These are phyloP conservation scores for Harpagifer antarcticus DNA, from an alignment of 2,797 vertebrate species.

Conservation along the genomic window DNA sequence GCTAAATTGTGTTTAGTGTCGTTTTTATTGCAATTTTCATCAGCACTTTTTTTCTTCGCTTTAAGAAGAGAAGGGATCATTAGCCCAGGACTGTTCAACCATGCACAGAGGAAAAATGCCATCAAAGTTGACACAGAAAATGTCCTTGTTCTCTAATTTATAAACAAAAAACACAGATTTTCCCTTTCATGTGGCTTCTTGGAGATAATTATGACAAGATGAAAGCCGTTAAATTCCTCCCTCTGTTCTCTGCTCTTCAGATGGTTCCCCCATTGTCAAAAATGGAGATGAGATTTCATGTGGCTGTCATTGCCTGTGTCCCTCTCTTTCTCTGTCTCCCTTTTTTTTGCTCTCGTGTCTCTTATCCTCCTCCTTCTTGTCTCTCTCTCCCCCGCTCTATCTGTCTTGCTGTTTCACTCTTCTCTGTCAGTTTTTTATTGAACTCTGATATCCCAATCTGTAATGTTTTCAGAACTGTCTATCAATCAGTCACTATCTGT, in stretches of 20 bases:
- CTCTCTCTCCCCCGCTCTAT: conserved; percentile 54
- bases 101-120: conserved; percentile 81
- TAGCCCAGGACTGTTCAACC: conserved; percentile 80
- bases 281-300: conserved; percentile 87
- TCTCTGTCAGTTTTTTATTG: conserved; percentile 78
- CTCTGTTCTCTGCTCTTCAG: conserved; percentile 85
- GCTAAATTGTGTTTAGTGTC: conserved; percentile 82
- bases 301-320: conserved; percentile 84
- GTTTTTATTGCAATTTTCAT: conserved; percentile 82
- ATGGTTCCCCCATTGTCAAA: conserved; percentile 88
- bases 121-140: conserved; percentile 85
- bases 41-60: conserved; percentile 62
- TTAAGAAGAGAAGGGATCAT: conserved; percentile 80
- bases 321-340: conserved; percentile 65
- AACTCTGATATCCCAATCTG: conserved; percentile 79
- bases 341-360: conserved; percentile 53
- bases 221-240: conserved; percentile 87
- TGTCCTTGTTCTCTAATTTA: conserved; percentile 87
- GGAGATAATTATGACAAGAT: conserved; percentile 89
- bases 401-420: conserved; percentile 70
- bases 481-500: conserved; percentile 75
- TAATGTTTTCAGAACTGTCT: conserved; percentile 75
- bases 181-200: conserved; percentile 85
- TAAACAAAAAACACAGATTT: conserved; percentile 86
- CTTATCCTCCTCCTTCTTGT: conserved; percentile 63